Percentiles rank a stretch among this genome's conserved stretches.
phyloP scores from a whole-genome alignment of 2,888 invertebrate genomes.

The Cryptus viduatorius region DNA sequence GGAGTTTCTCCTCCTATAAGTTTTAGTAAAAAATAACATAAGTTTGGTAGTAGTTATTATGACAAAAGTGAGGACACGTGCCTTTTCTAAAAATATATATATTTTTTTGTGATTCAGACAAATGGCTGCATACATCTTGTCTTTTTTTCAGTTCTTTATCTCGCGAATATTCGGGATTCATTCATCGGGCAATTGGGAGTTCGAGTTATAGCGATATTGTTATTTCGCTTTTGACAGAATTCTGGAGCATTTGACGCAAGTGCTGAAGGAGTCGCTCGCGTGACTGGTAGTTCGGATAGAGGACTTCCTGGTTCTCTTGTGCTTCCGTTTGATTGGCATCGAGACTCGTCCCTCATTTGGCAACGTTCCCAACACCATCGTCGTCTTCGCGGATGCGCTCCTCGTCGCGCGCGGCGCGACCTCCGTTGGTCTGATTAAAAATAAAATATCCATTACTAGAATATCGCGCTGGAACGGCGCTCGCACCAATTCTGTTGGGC shows the following conservation, averaged over 20 bases:
- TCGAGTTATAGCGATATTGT: neutral
- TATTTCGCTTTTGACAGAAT: constrained; percentile 62
- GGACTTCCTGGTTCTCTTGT: constrained; percentile 60
- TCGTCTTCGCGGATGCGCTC: constrained; percentile 67
- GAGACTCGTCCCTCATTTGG: constrained; percentile 56
- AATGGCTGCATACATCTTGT: neutral
- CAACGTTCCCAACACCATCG: constrained; percentile 58
- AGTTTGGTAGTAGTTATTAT: too few relatives aligned
- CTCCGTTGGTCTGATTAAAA: constrained; percentile 54
- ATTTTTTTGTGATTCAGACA: neutral
- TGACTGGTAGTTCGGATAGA: constrained; percentile 67
- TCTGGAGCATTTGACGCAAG: constrained; percentile 68
- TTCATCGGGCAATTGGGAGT: too few relatives aligned
- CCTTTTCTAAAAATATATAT: constrained; percentile 48
- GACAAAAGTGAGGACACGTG: too few relatives aligned
- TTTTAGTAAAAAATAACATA: too few relatives aligned
- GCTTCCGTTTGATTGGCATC: constrained; percentile 53
- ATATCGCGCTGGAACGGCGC: constrained; percentile 12
- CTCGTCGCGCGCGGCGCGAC: constrained; percentile 48
- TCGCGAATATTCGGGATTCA: too few relatives aligned
- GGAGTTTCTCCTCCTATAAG: neutral
- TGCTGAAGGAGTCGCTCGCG: constrained; percentile 68
- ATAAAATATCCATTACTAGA: constrained; percentile 46
- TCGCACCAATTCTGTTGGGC: neutral
- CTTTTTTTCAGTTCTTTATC: too few relatives aligned